phyloP scores from a whole-genome alignment of 2,888 invertebrate species.

The Plebejus anna region DNA sequence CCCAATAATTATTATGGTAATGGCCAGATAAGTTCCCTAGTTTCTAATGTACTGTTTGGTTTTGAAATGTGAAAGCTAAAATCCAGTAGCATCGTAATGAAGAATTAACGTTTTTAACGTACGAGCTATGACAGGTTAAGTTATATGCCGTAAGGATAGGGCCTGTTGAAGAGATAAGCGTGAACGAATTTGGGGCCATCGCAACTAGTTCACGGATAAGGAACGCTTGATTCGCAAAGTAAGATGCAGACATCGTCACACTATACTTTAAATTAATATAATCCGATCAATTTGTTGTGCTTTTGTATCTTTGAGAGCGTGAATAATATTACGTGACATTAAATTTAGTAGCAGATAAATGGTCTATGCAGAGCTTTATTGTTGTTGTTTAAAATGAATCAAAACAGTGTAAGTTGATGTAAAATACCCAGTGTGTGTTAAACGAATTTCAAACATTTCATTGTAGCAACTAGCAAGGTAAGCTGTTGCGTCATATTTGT shows the following conservation, averaged over 20 bases:
- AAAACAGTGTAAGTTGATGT: no score
- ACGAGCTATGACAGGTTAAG: conserved; percentile 49
- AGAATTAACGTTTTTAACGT: conserved; percentile 71
- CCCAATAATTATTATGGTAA: conserved; percentile 28
- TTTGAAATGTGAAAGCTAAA: conserved; percentile 63
- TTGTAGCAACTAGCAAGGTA: background rate
- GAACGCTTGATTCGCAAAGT: background rate
- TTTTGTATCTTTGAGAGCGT: no score
- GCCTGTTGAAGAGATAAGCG: background rate
- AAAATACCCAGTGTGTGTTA: no score
- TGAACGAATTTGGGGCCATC: background rate
- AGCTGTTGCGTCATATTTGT: background rate
- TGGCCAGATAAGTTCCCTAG: conserved; percentile 33
- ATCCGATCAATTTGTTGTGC: no score
- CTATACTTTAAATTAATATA: background rate
- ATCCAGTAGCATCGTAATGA: conserved; percentile 71
- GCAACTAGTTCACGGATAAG: background rate
- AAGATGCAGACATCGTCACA: background rate
- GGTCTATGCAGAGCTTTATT: no score
- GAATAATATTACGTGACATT: no score
- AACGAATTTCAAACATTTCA: no score
- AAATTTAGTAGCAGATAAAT: no score
- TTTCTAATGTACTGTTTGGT: conserved; percentile 37
- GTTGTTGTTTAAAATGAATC: no score
- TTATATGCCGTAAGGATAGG: background rate